Percentiles rank a stretch among this genome's conserved stretches.
These are phyloP conservation scores for Centropus unirufus DNA, from an alignment of 2,113 vertebrate genomes.

Conservation along the genomic window DNA sequence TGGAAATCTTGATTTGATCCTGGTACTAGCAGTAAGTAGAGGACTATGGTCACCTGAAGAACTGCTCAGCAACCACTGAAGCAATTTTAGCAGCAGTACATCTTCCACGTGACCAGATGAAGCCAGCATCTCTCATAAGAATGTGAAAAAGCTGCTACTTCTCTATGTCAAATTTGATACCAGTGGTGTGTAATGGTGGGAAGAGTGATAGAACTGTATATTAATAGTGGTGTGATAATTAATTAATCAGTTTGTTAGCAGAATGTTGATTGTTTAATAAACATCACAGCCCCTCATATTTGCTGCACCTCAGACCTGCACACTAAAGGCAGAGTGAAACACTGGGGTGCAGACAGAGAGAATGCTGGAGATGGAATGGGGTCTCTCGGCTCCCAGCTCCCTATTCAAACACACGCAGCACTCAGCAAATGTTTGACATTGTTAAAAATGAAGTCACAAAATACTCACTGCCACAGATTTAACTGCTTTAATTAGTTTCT, in stretches of 20 bases:
- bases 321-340: neutral
- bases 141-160: neutral
- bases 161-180: neutral
- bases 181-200: neutral
- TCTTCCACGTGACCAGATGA: neutral
- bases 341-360: neutral
- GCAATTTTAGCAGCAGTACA: accelerated
- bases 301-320: neutral
- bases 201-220: neutral
- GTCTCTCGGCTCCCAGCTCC: neutral
- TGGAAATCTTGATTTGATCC: neutral
- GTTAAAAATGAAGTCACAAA: neutral
- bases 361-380: neutral
- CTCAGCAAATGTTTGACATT: neutral
- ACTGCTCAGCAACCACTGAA: neutral
- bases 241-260: neutral
- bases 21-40: neutral
- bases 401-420: neutral
- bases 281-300: neutral
- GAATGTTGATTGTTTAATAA: neutral
- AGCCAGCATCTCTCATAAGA: neutral
- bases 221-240: neutral
- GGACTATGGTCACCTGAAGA: neutral
- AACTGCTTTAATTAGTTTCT: constrained; percentile 98
- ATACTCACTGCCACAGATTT: constrained; percentile 97